Conservation (phyloP, 2,888 invertebrate species). For the Caenorhabditis sulstoni region DNA sequence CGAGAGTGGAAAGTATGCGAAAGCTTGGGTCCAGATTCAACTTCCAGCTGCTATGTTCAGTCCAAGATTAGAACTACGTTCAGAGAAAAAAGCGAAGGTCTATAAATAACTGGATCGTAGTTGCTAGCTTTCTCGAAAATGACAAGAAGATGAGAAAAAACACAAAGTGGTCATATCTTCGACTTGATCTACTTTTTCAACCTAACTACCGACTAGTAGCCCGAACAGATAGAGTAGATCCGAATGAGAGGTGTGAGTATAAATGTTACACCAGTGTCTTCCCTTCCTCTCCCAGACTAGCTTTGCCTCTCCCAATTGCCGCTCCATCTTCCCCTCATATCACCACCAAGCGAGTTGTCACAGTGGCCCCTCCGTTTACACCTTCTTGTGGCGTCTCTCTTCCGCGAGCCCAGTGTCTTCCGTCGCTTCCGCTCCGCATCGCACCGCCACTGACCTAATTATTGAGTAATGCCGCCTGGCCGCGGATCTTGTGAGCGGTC, state of each 20-base stretch:
- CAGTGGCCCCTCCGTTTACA: conserved; percentile 52
- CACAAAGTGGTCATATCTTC: conserved; percentile 9
- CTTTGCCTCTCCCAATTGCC: background rate
- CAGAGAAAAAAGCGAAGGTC: no score
- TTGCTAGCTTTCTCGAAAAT: no score
- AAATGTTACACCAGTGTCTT: conserved; percentile 47
- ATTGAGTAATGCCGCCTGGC: conserved; percentile 15
- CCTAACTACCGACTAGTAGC: conserved; percentile 12
- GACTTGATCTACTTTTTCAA: background rate
- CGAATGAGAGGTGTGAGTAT: conserved; percentile 57
- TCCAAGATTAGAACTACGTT: no score
- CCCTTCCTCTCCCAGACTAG: conserved; percentile 2
- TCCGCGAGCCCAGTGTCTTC: conserved; percentile 8
- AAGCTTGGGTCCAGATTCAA: no score
- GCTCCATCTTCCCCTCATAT: conserved; percentile 44
- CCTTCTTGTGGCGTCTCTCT: conserved; percentile 47
- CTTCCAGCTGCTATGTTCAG: no score
- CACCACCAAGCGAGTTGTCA: conserved; percentile 58
- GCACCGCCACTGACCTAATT: conserved; percentile 27
- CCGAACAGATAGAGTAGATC: conserved; percentile 27
- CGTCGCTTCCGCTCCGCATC: conserved; percentile 26
- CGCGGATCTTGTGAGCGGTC: conserved; percentile 18
- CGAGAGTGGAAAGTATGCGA: no score
- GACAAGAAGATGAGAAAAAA: no score
- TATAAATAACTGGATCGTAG: no score